These are phyloP conservation scores for Rhabdophis nuchalis DNA, from an alignment of 2,797 vertebrate species.

Conservation along the genomic window DNA sequence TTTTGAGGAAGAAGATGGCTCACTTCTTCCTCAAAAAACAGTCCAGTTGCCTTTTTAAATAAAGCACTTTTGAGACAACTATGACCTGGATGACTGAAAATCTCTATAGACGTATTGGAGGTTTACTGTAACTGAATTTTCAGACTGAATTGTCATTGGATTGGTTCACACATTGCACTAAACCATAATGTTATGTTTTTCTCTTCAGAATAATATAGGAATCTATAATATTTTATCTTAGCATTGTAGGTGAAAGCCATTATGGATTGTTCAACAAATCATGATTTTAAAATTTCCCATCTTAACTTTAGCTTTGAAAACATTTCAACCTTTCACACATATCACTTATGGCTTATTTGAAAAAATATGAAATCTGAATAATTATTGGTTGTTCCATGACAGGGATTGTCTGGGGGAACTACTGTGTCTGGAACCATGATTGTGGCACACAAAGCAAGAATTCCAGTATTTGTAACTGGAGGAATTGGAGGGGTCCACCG, in stretches of 20 bases:
- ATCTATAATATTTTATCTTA: neutral
- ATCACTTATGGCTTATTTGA: accelerated
- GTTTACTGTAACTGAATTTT: neutral
- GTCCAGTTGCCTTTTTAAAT: neutral
- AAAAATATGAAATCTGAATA: conserved; percentile 3
- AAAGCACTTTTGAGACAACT: neutral
- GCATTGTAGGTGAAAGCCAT: neutral
- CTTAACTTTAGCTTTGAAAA: neutral
- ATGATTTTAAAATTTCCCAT: neutral
- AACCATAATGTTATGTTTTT: neutral
- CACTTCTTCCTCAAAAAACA: neutral
- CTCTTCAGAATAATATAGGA: neutral
- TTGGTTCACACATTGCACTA: neutral
- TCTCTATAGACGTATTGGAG: neutral
- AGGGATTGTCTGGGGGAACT: conserved; percentile 86
- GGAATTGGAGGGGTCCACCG: conserved; percentile 89
- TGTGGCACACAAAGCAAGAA: conserved; percentile 79
- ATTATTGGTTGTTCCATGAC: conserved; percentile 18
- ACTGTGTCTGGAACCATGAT: conserved; percentile 90
- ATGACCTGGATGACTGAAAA: neutral
- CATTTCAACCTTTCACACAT: neutral
- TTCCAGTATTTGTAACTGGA: conserved; percentile 85
- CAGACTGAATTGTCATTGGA: neutral
- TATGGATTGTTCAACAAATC: neutral
- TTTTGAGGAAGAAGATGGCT: neutral